Base-by-base conservation (phyloP, 1,140 invertebrate genomes). In the Lepidurus packardi region DNA sequence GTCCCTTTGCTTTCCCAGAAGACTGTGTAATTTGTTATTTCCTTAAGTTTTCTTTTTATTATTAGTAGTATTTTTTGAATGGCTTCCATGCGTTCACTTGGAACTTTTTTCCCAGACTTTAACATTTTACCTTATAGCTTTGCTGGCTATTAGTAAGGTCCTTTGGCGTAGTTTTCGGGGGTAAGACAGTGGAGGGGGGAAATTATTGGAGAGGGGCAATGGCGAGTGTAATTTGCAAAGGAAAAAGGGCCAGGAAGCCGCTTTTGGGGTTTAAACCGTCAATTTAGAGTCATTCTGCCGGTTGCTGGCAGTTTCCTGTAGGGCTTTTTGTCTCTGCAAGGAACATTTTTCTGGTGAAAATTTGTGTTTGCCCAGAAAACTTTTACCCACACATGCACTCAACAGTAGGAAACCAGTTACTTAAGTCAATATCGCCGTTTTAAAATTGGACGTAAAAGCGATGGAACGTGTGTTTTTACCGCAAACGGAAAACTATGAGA, bases 191-290 rank as follows among this genome's bases (percentile, higher is more conserved):
- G 21, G 53, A 65, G 53, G 45, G 53, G 45, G 53, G 53, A 65
- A 65, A 65, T 65, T 65, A 65, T 65, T 21, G 53, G 53, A 11
- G 45, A 13, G 53, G 53, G 6, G 16, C 21, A n/a, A 21, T 65
- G 21, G 53, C 0, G 21, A 16, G 53, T 13, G 6, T 65, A 65
- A 65, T 65, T 65, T 65, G 53, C 53, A 65, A 13, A 7, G 53
- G 21, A 65, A 65, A 65, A 65, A 65, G 53, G 53, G 13, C 34
- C 53, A 65, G 53, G 53, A 65, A 65, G 53, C 53, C 53, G 53
- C 53, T n/a, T 7, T 65, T 65, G 16, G 16, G 53, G 8, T 65
- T 65, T 13, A 65, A 65, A 65, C 53, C 53, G 53, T 65, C 53
- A 65, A 65, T 65, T 65, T 65, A 3, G 53, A 65, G 53, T 65